Base-by-base conservation (phyloP, 2,797 vertebrate species). In the Sphenopsis melanotis region DNA sequence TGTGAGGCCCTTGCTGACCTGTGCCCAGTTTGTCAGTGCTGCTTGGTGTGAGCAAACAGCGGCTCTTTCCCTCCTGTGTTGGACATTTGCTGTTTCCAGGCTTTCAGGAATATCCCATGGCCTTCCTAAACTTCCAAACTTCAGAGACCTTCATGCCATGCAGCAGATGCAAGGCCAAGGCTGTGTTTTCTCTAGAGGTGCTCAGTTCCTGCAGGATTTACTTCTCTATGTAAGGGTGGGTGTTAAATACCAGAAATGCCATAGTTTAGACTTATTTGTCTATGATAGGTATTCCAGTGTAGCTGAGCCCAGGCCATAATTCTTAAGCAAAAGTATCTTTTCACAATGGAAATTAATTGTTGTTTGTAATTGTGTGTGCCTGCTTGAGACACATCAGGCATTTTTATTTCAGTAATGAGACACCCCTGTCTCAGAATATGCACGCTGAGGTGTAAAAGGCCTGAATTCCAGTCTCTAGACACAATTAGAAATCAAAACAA, bases 401-500 rank as follows among this genome's bases (percentile, higher is more conserved):
- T 57, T 71, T 90, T 50, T 81, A 24, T 77, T n/a, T 24, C 21
- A 56, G 47, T 52, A 68, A 30, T 52, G 49, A 90, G 53, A 46
- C 13, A 60, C 15, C 4, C 16, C 17, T 47, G n/a, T 65, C 74
- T 83, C 47, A 39, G 29, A 68, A 65, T 57, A 32, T 39, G 26
- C 12, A 9, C 6, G 3, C 15, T 39, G 81, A 60, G 71, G 39
- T 42, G 65, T 41, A 20, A 65, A 47, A 87, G 87, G 29, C 39
- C 75, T 63, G 39, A 84, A 70, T 72, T 82, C 50, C 69, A 49
- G 36, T 92, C 66, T 87, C 52, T 44, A 59, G 68, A 52, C 47
- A 60, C 46, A 79, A 87, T 53, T 72, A 94, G 52, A 89, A 94
- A 90, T 66, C 56, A 63, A 90, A 96, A 83, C 74, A 93, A 57